Base-by-base conservation (phyloP, 2,888 invertebrate species). In the Meandrusa payeni region DNA sequence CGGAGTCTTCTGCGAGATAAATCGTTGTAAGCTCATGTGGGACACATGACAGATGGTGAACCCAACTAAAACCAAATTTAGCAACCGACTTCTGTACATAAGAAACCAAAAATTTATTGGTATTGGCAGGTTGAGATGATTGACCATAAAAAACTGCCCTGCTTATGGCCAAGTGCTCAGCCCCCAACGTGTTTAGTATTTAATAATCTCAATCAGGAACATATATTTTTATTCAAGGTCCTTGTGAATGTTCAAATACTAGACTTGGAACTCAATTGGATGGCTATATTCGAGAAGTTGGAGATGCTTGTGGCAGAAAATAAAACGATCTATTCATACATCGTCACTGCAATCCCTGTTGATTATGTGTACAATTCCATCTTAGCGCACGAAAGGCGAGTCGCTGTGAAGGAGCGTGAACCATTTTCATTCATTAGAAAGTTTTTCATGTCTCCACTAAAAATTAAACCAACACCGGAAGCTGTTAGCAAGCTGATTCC, bases 311-410 rank as follows among this genome's bases (percentile, higher is more conserved):
- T 69, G 47, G 34, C 48, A 0, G 51, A 61, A 5, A 65, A 79
- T 48, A 26, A 41, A 0, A 55, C 70, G 39, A 72, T 85, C 0
- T 76, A 80, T 50, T 77, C 82, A 0, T 86, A 86, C 54, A 71
- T 83, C 1, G 59, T 80, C 1, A 68, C 78, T 0, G 64, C 66
- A 0, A 71, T 69, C 20, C 72, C 85, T 1, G 73, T 85, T 37
- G 80, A 82, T 47, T 79, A 75, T 46, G 70, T 86, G 11, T 85
- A 77, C 55, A 79, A 79, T 46, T 59, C 61, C 0, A 70, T 82
- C 3, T 41, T 79, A 1, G 52, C 41, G 3, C 52, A 54, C 5
- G 72, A 75, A 27, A 41, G 33, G 0, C 74, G 51, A 0, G 48
- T 43, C 13, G 31, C 33, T 1, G 51, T 54, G 0, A 55, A 51